These are phyloP conservation scores for Barnardius zonarius DNA, from an alignment of 2,113 vertebrate species.

Conservation along the genomic window DNA sequence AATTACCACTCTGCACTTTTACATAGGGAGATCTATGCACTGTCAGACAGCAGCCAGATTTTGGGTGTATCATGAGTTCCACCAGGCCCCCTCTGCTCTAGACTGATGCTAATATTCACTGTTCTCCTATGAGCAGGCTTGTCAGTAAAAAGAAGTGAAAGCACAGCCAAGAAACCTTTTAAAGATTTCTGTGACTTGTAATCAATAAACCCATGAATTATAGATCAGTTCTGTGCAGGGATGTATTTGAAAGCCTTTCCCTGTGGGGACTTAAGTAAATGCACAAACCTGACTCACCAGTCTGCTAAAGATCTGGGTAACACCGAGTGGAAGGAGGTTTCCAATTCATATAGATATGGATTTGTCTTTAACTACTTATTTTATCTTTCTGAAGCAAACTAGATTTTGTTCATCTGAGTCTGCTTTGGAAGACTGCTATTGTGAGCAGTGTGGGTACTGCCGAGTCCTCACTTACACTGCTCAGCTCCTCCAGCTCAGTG, in stretches of 20 bases:
- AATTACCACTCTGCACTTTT: neutral
- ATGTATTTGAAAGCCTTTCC: conserved; percentile 57
- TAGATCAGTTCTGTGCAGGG: neutral
- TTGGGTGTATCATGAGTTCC: neutral
- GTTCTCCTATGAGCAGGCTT: neutral
- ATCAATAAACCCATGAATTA: conserved; percentile 31
- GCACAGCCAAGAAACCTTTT: conserved; percentile 53
- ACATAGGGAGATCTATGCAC: neutral
- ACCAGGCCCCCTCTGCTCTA: neutral
- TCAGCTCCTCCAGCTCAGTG: neutral
- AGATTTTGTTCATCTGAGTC: neutral
- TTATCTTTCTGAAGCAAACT: neutral
- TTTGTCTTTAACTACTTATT: neutral
- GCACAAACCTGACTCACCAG: neutral
- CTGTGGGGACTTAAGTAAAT: conserved; percentile 34
- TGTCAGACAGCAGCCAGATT: neutral
- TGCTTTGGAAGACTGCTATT: neutral
- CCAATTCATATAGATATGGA: neutral
- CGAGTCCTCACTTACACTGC: neutral
- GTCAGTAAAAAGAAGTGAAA: conserved; percentile 11
- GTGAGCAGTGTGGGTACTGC: neutral
- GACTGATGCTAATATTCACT: neutral
- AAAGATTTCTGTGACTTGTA: conserved; percentile 29
- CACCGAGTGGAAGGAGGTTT: neutral
- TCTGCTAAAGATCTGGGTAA: neutral